Base-by-base conservation (phyloP, 2,888 invertebrate genomes). In the Tenthredo notha region DNA sequence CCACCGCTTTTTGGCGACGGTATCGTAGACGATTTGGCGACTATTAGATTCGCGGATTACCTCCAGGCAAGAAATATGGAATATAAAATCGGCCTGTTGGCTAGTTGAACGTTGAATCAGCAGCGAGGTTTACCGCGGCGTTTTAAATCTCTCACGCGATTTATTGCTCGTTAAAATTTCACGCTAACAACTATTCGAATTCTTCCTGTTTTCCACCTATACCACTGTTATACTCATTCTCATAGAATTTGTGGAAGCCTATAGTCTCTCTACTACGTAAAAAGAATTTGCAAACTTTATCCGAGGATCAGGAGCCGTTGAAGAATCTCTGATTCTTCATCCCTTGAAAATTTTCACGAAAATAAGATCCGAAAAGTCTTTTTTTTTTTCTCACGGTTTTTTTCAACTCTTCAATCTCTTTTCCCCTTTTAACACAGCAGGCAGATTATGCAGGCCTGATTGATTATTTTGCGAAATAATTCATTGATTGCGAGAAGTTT, bases 11-110 rank as follows among this genome's bases (percentile, higher is more conserved):
- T 80, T 61, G 80, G 80, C 80, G 9, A 80, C 61, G 21, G 58
- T 37, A 61, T 65, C 54, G 77, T 4, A 80, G 80, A 80, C 80
- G 80, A 80, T 80, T 80, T 21, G 80, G 80, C 80, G 80, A 80
- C 80, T 80, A 9, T 6, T n/a, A 74, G 10, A 12, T n/a, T 74
- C 43, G 29, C 65, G 33, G 15, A 67, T 18, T 74, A 43, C 72
- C n/a, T 54, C 7, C 10, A 74, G 21, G 40, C 40, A 25, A 43
- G 21, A 25, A 37, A n/a, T 54, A 54, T 54, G 54, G n/a, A 40
- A 43, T 74, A n/a, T n/a, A 15, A n/a, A 74, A 29, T 43, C 21
- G n/a, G 7, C 72, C 25, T 37, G 43, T 74, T 74, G 43, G 43
- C 21, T 43, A 18, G 40, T 43, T n/a, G 10, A 43, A 74, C 43